Evolutionary conservation across 2,888 invertebrate genomes (phyloP).

Genomic region (Polymixis flavicincta): DNA sequence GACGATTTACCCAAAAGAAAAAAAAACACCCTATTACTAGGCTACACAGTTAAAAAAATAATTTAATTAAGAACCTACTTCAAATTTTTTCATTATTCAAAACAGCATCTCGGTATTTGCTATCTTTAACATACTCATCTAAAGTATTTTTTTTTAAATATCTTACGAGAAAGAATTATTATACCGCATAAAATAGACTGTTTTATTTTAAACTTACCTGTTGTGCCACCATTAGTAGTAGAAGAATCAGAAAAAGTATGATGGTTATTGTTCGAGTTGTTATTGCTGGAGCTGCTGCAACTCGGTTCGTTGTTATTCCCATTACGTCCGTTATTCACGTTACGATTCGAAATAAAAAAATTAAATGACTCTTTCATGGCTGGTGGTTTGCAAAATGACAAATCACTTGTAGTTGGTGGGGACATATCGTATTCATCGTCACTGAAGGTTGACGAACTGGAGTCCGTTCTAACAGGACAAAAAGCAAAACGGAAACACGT

Average conservation of each 20-base stretch:
- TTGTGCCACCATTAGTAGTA: not conserved
- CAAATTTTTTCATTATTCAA: not conserved
- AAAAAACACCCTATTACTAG: not conserved
- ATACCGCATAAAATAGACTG: no score
- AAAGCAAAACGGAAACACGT: slow-evolving; percentile 1
- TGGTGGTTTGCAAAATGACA: not conserved
- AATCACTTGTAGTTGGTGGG: not conserved
- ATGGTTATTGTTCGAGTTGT: not conserved
- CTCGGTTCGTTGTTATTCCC: not conserved
- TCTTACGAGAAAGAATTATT: not conserved
- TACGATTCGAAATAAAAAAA: slow-evolving; percentile 11
- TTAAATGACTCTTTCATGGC: slow-evolving; percentile 15
- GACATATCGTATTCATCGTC: slow-evolving; percentile 17
- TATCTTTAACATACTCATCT: not conserved
- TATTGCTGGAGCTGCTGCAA: slow-evolving; percentile 2
- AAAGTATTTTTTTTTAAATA: not conserved
- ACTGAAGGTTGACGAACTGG: slow-evolving; percentile 14
- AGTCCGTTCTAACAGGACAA: not conserved
- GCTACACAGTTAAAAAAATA: not conserved
- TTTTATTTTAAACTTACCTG: slow-evolving; percentile 23
- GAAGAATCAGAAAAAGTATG: not conserved
- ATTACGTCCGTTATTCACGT: slow-evolving; percentile 1
- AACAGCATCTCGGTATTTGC: not conserved
- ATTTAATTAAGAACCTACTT: not conserved
- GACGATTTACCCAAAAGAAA: no score